Base-by-base conservation (phyloP, 2,888 invertebrate genomes). In the Eilema sororculum region DNA sequence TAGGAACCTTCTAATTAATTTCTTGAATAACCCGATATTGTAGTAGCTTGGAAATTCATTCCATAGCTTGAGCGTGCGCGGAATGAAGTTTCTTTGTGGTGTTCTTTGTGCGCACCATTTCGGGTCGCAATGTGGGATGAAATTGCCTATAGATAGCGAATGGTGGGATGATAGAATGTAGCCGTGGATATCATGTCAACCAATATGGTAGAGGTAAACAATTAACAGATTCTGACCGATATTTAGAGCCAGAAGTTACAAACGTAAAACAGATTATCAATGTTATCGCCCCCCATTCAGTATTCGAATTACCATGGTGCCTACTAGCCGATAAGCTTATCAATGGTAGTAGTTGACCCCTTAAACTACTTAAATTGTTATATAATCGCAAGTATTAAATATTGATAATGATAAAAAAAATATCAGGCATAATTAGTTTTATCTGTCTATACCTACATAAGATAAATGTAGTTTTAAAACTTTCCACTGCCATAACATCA, bases 281-380 rank as follows among this genome's bases (percentile, higher is more conserved):
- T 24, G 41, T 25, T 25, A 62, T 41, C 25, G 41, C 10, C 25
- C 20, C 41, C 25, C 37, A 41, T 62, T 41, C 24, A 62, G 25
- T 62, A 16, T 16, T 9, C 41, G 4, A 41, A 41, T 62, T 24
- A 25, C 3, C 41, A 62, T 62, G 20, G 24, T 20, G 16, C 61
- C 22, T 24, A 62, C 62, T 62, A 62, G 4, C 24, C 62, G 62
- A 62, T 62, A 62, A 41, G 62, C 41, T 62, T 41, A 62, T 62
- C 62, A 24, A 20, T 22, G 10, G 16, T 20, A 24, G 16, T 24
- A 24, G 24, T 62, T 24, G 62, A 62, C 52, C 62, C 62, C 25
- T 62, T 62, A 24, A 62, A 25, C 37, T 62, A 25, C 25, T 37
- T 12, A 62, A 62, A 41, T 62, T 33, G 41, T 62, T 41, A 33